Evolutionary conservation across 2,113 vertebrate genomes (phyloP).

Genomic region (Kobus ellipsiprymnus): DNA sequence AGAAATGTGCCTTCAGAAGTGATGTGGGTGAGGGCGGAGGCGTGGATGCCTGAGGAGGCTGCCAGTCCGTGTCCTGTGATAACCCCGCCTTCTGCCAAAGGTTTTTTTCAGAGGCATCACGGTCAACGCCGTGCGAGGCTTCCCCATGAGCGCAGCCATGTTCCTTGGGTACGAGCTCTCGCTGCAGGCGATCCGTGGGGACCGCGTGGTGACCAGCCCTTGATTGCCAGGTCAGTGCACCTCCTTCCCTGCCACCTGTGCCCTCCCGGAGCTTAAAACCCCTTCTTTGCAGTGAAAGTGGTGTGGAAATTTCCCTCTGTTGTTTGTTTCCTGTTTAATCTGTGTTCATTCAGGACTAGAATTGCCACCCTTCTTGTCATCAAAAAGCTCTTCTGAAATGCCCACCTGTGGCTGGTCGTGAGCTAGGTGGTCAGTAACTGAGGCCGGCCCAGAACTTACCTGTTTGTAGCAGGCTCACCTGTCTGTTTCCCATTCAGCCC

Average conservation of each 20-base stretch:
- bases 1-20: neutral
- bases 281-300: neutral
- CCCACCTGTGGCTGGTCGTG: neutral
- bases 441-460: neutral
- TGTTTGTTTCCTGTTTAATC: neutral
- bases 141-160: conserved; percentile 95
- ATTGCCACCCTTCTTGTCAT: neutral
- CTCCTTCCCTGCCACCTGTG: neutral
- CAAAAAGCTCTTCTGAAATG: neutral
- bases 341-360: neutral
- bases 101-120: conserved; percentile 94
- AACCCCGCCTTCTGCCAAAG: conserved; percentile 72
- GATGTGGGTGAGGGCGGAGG: neutral
- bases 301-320: neutral
- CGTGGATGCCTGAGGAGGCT: neutral
- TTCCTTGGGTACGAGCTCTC: conserved; percentile 96
- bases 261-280: neutral
- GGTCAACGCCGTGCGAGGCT: conserved; percentile 91
- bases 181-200: conserved; percentile 86
- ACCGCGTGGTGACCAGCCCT: conserved; percentile 69
- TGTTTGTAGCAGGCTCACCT: neutral
- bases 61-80: neutral
- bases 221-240: conserved; percentile 78
- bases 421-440: neutral
- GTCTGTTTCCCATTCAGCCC: neutral